Base-by-base conservation (phyloP, 2,888 invertebrate genomes). In the Leucophenga montana region DNA sequence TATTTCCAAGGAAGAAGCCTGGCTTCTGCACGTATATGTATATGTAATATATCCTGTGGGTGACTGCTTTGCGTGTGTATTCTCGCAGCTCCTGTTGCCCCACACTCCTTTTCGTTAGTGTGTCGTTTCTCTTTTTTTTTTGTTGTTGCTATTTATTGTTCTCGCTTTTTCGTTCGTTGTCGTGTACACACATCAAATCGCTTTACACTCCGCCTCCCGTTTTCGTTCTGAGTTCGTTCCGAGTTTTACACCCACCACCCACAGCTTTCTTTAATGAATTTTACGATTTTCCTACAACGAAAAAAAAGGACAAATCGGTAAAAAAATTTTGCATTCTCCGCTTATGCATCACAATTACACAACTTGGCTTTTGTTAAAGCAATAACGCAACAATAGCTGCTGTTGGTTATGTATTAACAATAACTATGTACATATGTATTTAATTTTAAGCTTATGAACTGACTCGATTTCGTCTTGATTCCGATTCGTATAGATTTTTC, bases 171-270 rank as follows among this genome's bases (percentile, higher is more conserved):
- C 68, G 62, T 33, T 59, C 68, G 44, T 18, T 61, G 44, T 62
- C 62, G 27, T 76, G 77, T 78, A 77, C 76, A 77, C 76, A 79
- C 79, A 83, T 79, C 73, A 76, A 78, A 77, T 81, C 75, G 74
- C 75, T 75, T 76, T 75, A 72, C 73, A 75, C 78, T 78, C 75
- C 68, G 73, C 70, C 71, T 69, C 22, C 48, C 68, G 53, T 71
- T 70, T n/a, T 75, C 71, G 76, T 27, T 27, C 27, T 80, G 75
- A 83, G 83, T 83, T 70, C 69, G 74, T 39, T 39, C 33, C 39
- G 8, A 39, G 39, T 81, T 83, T n/a, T 77, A 78, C 85, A 76
- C 85, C 85, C 85, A 84, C 84, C 84, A 84, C 84, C 85, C 83
- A 79, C 77, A 79, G 79, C 73, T 82, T 81, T 81, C 84, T 84